Evolutionary conservation across 2,113 vertebrate species (phyloP), one percentile per base, ranked within the genome.

Genomic region (Saguinus imperator): DNA sequence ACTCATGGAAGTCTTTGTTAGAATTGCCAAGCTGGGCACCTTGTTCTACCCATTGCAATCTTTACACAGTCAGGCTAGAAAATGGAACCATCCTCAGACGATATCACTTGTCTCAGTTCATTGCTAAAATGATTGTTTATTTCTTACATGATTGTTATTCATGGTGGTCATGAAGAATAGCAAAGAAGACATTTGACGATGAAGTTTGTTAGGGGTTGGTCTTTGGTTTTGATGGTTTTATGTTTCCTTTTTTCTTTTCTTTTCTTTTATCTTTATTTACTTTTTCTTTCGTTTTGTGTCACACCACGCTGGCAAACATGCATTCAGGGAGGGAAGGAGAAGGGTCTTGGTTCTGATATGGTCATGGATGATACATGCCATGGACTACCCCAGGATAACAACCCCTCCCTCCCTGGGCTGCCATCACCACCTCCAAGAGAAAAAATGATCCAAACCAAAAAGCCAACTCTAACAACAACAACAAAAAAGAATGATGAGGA

Each of bases 1-100:
- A 94, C 98, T 93, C 95, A 96, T 75, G 13, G 98, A 98, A 98
- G 98, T 98, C 97, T 99, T 97, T 91, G 98, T 98, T 37, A 97
- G 89, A 86, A 93, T 23, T n/a, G 76, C 98, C 98, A 99, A 98
- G 98, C 98, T 98, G 98, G 99, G 98, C 98, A 98, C 94, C 76
- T 98, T 98, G 98, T 97, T 98, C 98, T 94, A 97, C 89, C 48
- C 88, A 48, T 45, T 89, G 79, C 98, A 98, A 98, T 98, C 99
- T 99, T 98, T 97, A 98, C 98, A 99, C 98, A 99, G 99, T 99
- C 98, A 99, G 99, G 99, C 99, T 99, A 99, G 99, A 99, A 99
- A 99, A 99, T 99, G 99, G 98, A 99, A 98, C 98, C 98, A 97
- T 99, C 97, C 97, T 98, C 97, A 95, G 96, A 98, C 68, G 40